Conservation (phyloP, 2,797 vertebrate genomes). For the Neomorphus geoffroyi region DNA sequence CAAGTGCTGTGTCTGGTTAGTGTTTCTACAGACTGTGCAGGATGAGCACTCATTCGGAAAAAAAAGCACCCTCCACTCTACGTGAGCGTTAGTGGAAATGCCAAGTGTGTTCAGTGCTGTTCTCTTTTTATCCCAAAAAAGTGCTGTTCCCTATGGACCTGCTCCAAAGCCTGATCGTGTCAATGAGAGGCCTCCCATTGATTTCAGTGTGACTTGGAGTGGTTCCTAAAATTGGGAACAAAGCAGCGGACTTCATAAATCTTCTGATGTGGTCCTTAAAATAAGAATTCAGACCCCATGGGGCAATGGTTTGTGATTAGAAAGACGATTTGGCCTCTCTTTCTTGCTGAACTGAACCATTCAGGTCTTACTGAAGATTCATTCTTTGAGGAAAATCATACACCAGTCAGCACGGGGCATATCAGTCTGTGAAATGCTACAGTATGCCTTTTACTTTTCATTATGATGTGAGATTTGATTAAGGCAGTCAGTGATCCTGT, state of each 20-base stretch:
- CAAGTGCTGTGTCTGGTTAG: conserved; percentile 1
- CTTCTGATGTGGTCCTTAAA: conserved; percentile 54
- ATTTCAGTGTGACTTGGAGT: conserved; percentile 41
- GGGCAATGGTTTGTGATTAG: conserved; percentile 50
- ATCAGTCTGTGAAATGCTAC: neutral
- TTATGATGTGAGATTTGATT: conserved; percentile 22
- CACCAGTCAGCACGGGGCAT: neutral
- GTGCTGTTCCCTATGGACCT: conserved; percentile 9
- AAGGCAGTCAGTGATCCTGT: neutral
- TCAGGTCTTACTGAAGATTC: conserved; percentile 21
- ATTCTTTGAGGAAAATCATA: conserved; percentile 24
- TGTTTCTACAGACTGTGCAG: neutral
- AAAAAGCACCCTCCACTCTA: conserved; percentile 19
- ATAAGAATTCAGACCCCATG: conserved; percentile 19
- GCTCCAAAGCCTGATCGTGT: neutral
- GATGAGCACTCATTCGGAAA: conserved; percentile 1
- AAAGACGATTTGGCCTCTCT: neutral
- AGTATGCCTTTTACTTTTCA: conserved; percentile 28
- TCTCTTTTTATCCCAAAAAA: conserved; percentile 9
- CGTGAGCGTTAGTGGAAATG: neutral
- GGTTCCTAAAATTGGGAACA: conserved; percentile 47
- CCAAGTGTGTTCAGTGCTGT: neutral
- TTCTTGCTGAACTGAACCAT: conserved; percentile 1
- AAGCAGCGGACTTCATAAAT: conserved; percentile 44
- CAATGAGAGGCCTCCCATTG: conserved; percentile 38